phyloP scores from a whole-genome alignment of 2,888 invertebrate genomes.

The Hermodice carunculata region DNA sequence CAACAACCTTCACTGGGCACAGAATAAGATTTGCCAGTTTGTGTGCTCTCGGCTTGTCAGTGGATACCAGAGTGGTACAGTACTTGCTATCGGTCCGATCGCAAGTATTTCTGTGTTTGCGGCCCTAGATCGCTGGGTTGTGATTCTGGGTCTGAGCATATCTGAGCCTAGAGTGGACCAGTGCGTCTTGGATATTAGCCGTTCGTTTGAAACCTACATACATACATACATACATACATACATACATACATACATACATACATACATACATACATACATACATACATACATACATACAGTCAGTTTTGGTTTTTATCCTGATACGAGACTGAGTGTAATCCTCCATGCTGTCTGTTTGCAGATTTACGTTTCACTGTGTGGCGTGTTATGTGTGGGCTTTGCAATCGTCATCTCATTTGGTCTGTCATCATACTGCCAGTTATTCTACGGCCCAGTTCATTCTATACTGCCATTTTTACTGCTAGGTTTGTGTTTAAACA shows the following conservation, averaged over 20 bases:
- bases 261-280: constrained; percentile 19
- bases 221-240: constrained; percentile 8
- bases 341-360: constrained; percentile 55
- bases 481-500: constrained; percentile 83
- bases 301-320: no score
- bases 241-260: constrained; percentile 11
- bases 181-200: no score
- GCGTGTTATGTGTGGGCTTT: constrained; percentile 80
- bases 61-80: no score
- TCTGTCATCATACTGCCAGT: constrained; percentile 79
- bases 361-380: constrained; percentile 79
- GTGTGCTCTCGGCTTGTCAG: no score
- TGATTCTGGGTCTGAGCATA: no score
- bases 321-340: background rate
- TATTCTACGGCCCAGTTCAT: constrained; percentile 86
- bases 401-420: constrained; percentile 81
- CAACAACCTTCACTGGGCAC: no score
- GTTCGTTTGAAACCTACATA: background rate
- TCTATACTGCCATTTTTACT: constrained; percentile 85
- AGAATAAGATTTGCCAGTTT: no score
- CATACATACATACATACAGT: constrained; percentile 6
- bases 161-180: no score
- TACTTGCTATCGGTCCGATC: no score
- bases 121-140: no score
- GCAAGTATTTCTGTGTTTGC: no score